phyloP scores from a whole-genome alignment of 2,888 invertebrate genomes.

The Perizoma affinitatum region DNA sequence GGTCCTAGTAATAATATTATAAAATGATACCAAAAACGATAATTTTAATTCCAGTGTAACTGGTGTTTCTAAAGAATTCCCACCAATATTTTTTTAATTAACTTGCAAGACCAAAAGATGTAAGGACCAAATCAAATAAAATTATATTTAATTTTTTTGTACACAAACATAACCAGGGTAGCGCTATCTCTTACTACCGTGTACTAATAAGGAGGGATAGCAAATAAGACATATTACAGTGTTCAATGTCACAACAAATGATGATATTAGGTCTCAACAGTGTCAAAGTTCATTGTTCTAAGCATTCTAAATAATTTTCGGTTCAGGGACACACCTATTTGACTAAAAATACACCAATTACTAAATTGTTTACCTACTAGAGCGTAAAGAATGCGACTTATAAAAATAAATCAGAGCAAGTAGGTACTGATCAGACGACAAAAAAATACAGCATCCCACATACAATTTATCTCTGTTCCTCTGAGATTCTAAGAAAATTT shows the following conservation, averaged over 20 bases:
- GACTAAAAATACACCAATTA: slow-evolving; percentile 10
- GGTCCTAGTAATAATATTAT: no score
- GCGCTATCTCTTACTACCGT: slow-evolving; percentile 13
- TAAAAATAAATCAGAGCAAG: not conserved
- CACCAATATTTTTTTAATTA: no score
- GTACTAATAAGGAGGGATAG: slow-evolving; percentile 40
- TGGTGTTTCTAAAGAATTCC: no score
- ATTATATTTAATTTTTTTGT: no score
- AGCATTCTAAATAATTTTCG: not conserved
- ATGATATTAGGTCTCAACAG: slow-evolving; percentile 24
- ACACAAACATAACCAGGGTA: not conserved
- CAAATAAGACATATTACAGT: slow-evolving; percentile 53
- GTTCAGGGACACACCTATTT: slow-evolving; percentile 2
- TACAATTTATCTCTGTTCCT: slow-evolving; percentile 2
- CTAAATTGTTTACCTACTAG: slow-evolving; percentile 15
- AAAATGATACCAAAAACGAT: no score
- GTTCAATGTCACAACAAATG: slow-evolving; percentile 67
- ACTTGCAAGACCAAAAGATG: no score
- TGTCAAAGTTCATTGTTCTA: slow-evolving; percentile 40
- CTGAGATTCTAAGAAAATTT: slow-evolving; percentile 24
- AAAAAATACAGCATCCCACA: slow-evolving; percentile 6
- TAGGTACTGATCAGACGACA: not conserved
- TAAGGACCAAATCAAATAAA: no score
- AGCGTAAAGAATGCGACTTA: not conserved
- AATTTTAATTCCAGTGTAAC: no score